Evolutionary conservation across 2,113 vertebrate species (phyloP).

Genomic region (Aix galericulata): DNA sequence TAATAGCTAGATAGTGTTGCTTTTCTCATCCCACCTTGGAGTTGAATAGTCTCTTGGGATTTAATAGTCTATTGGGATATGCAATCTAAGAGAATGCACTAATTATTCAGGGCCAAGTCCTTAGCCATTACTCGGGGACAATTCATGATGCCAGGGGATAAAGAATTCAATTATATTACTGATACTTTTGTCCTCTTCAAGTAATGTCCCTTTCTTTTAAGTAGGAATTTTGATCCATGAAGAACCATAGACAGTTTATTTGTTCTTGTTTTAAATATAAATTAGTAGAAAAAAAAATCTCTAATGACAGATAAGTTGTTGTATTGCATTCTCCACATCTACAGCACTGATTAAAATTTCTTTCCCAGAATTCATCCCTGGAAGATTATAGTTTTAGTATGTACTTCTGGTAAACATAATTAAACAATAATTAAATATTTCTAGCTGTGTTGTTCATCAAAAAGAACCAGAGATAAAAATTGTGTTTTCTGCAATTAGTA

Average conservation of each 20-base stretch:
- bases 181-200: neutral
- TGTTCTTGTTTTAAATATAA: neutral
- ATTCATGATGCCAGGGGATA: neutral
- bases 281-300: neutral
- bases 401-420: conserved; percentile 43
- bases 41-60: neutral
- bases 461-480: conserved; percentile 45
- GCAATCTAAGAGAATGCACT: neutral
- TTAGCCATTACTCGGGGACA: neutral
- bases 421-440: conserved; percentile 62
- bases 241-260: neutral
- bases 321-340: neutral
- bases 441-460: conserved; percentile 23
- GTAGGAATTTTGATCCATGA: neutral
- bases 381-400: neutral
- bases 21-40: neutral
- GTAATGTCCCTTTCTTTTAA: neutral
- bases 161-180: neutral
- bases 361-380: neutral
- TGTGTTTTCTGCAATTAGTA: conserved; percentile 25
- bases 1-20: neutral
- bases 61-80: neutral
- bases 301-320: neutral
- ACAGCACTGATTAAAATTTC: neutral
- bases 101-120: neutral